phyloP scores from a whole-genome alignment of 2,797 vertebrate genomes.

The Arrhamphus sclerolepis region DNA sequence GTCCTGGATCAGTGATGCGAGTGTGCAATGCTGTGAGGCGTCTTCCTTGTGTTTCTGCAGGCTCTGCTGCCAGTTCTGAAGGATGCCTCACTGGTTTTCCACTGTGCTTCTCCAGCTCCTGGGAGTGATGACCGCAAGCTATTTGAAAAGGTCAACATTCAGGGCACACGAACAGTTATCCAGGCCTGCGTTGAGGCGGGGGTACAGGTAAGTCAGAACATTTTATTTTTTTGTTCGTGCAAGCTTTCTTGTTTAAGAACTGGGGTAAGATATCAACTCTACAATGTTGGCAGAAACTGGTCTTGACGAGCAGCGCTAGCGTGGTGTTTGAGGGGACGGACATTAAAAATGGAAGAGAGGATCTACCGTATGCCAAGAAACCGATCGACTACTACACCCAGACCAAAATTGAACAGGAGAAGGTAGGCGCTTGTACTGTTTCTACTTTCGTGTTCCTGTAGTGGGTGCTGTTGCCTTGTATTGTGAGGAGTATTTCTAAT shows the following conservation, averaged over 20 bases:
- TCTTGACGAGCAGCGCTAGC: slow-evolving; percentile 97
- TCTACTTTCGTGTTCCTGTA: no score
- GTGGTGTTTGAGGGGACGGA: slow-evolving; percentile 94
- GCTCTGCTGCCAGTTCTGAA: slow-evolving; percentile 87
- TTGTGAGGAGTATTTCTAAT: background rate
- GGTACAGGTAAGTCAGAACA: slow-evolving; percentile 84
- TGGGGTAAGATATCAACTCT: background rate
- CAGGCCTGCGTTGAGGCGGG: slow-evolving; percentile 89
- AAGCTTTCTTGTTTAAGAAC: background rate
- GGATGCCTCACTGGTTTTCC: slow-evolving; percentile 88
- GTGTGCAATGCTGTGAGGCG: background rate
- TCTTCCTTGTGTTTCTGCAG: slow-evolving; percentile 65
- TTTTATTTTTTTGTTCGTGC: background rate
- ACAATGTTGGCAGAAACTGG: slow-evolving; percentile 83
- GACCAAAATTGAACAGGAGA: slow-evolving; percentile 96
- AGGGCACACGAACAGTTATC: slow-evolving; percentile 88
- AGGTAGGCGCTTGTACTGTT: slow-evolving; percentile 72
- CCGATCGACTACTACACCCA: slow-evolving; percentile 97
- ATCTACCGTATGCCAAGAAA: slow-evolving; percentile 90
- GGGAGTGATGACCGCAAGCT: slow-evolving; percentile 87
- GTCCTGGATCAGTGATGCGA: no score
- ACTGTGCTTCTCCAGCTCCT: slow-evolving; percentile 93
- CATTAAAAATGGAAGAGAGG: slow-evolving; percentile 92
- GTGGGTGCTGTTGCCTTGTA: no score
- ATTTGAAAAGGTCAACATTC: slow-evolving; percentile 90